Evolutionary conservation across 2,797 vertebrate genomes (phyloP), one percentile per base, ranked within the genome.

Genomic region (Aselliscus stoliczkanus): DNA sequence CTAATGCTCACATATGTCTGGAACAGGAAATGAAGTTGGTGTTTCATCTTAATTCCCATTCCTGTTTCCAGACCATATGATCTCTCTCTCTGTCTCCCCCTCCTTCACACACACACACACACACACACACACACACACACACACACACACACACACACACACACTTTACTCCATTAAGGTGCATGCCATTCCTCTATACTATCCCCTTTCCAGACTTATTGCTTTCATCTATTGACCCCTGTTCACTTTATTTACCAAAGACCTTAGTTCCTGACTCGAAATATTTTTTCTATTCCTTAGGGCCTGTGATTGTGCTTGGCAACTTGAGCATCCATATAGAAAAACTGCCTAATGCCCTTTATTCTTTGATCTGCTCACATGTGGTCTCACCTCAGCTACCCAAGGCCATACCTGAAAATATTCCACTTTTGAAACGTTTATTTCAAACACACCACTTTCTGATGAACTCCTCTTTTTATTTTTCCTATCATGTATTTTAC

Each of bases 171-270:
- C 58, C 21, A 50, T 15, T 60, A 37, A 73, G 9, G 31, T 67
- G 7, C 8, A 6, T 76, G 14, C 1, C 42, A 84, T 62, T 81
- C 60, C 81, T 9, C 47, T 75, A 58, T 50, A n/a, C 7, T 5
- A 31, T 54, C 69, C 1, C 87, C 34, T 47, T 73, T 44, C 25
- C 29, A 37, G 29, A 54, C 29, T 90, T 73, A 79, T 13, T 90
- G 23, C 69, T 96, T 90, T 72, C 10, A 90, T 93, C 31, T 62
- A 20, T 17, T 83, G 69, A 94, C 15, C 34, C 34, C 4, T 31
- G 15, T 83, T 87, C 18, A 82, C 9, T 79, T 80, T 23, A 21
- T 54, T 77, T 82, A 81, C 77, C 27, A 69, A 79, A 79, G 31
- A 17, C 8, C 17, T 73, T 82, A 47, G 31, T 56, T 79, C 8